A percentile compares a stretch with the other conserved stretches of the same genome.
These are phyloP conservation scores for Drosophila eohydei DNA, from an alignment of 2,888 invertebrate genomes.

Conservation along the genomic window DNA sequence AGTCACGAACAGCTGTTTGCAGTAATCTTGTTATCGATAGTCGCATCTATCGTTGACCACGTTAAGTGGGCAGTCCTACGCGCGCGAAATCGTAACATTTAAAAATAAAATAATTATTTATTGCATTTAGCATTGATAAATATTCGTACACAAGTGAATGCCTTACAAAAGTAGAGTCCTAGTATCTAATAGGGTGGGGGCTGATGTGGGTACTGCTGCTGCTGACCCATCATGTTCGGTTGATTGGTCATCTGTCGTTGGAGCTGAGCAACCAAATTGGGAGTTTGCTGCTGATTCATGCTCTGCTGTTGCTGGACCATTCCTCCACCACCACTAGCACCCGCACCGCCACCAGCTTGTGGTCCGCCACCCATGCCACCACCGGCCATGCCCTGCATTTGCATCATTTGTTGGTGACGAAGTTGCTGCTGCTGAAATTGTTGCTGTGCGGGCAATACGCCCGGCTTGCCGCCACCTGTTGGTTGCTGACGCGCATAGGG, in stretches of 20 bases:
- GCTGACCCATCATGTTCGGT: slow-evolving; percentile 83
- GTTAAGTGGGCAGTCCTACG: slow-evolving; percentile 28
- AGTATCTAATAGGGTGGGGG: slow-evolving; percentile 66
- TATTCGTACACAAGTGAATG: slow-evolving; percentile 49
- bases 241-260: slow-evolving; percentile 87
- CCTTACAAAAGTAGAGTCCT: slow-evolving; percentile 43
- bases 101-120: slow-evolving; percentile 58
- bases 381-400: slow-evolving; percentile 86
- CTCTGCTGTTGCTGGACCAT: slow-evolving; percentile 86
- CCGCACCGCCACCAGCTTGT: slow-evolving; percentile 75
- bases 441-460: slow-evolving; percentile 81
- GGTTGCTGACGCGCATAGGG: slow-evolving; percentile 89
- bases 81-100: slow-evolving; percentile 7
- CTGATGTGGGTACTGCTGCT: slow-evolving; percentile 85
- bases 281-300: slow-evolving; percentile 86
- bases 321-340: slow-evolving; percentile 78
- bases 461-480: slow-evolving; percentile 82
- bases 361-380: slow-evolving; percentile 81
- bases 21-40: slow-evolving; percentile 42
- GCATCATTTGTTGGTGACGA: slow-evolving; percentile 89
- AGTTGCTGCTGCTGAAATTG: slow-evolving; percentile 86
- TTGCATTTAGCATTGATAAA: slow-evolving; percentile 67
- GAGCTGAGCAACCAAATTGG: slow-evolving; percentile 88
- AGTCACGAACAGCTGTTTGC: slow-evolving; percentile 56
- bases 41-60: slow-evolving; percentile 16